Conservation (phyloP, 2,797 vertebrate species). For the Spinibarbus caldwelli region DNA sequence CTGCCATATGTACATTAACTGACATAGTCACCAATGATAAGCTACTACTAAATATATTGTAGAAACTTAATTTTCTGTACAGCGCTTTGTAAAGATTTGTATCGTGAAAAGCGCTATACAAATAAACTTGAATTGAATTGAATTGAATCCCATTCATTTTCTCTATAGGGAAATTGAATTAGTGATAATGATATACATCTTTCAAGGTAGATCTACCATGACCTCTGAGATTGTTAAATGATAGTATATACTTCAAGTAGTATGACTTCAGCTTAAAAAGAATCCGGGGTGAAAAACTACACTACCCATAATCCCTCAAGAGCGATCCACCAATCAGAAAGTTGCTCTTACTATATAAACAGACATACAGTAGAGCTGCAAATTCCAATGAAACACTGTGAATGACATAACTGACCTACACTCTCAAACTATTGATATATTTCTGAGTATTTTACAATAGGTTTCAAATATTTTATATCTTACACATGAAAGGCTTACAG, state of each 20-base stretch:
- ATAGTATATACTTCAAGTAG: neutral
- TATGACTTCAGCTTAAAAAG: neutral
- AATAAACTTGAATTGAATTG: too few relatives aligned
- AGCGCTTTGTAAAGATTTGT: too few relatives aligned
- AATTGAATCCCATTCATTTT: neutral
- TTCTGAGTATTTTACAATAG: neutral
- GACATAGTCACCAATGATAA: too few relatives aligned
- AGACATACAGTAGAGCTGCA: neutral
- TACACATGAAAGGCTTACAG: neutral
- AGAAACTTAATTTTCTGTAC: too few relatives aligned
- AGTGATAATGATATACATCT: neutral
- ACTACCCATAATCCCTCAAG: neutral
- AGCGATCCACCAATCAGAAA: neutral
- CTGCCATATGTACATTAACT: too few relatives aligned
- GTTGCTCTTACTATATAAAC: neutral
- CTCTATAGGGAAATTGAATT: neutral
- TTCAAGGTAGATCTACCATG: neutral
- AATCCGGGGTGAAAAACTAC: neutral
- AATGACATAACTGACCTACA: too few relatives aligned
- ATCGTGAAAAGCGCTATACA: too few relatives aligned
- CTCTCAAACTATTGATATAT: too few relatives aligned
- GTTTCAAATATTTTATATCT: neutral
- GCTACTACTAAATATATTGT: too few relatives aligned
- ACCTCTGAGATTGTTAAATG: neutral
- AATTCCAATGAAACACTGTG: too few relatives aligned